A percentile compares a stretch with the other conserved stretches of the same genome.
phyloP scores from a whole-genome alignment of 2,888 invertebrate genomes.

The Drosophila picticornis region DNA sequence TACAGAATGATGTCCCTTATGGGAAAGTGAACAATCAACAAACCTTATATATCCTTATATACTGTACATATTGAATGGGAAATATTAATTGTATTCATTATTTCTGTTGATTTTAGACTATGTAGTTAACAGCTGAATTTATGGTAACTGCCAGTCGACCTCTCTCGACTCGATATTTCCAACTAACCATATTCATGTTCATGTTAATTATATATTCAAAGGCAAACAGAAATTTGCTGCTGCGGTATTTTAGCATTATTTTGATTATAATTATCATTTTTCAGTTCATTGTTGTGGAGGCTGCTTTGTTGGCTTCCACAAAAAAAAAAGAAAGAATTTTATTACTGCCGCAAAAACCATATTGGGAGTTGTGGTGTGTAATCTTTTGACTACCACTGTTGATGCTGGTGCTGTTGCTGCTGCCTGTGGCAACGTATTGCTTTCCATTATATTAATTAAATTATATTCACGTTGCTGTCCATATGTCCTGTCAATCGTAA shows the following conservation, averaged over 20 bases:
- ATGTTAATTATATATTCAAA: not conserved
- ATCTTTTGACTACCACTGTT: conserved; percentile 11
- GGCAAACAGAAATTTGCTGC: not conserved
- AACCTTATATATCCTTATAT: no score
- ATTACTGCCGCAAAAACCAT: conserved; percentile 8
- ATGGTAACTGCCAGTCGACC: not conserved
- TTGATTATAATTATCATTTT: conserved; percentile 9
- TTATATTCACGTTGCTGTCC: conserved; percentile 53
- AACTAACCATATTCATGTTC: not conserved
- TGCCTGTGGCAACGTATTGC: conserved; percentile 22
- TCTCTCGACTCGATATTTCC: not conserved
- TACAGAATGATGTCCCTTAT: no score
- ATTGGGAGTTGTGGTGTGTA: conserved; percentile 6
- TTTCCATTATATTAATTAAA: conserved; percentile 74
- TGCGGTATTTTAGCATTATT: not conserved
- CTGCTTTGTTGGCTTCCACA: conserved; percentile 21
- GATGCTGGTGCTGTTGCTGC: not conserved
- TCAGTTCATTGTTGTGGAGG: conserved; percentile 1
- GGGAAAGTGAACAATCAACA: no score
- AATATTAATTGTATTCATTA: not conserved
- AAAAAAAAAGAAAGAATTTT: not conserved
- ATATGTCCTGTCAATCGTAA: conserved; percentile 63
- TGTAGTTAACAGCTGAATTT: no score
- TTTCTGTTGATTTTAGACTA: not conserved
- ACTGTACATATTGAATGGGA: no score